Evolutionary conservation across 1,140 invertebrate genomes (phyloP), one percentile per base, ranked within the genome.

Genomic region (Scaptodrosophila lebanonensis): DNA sequence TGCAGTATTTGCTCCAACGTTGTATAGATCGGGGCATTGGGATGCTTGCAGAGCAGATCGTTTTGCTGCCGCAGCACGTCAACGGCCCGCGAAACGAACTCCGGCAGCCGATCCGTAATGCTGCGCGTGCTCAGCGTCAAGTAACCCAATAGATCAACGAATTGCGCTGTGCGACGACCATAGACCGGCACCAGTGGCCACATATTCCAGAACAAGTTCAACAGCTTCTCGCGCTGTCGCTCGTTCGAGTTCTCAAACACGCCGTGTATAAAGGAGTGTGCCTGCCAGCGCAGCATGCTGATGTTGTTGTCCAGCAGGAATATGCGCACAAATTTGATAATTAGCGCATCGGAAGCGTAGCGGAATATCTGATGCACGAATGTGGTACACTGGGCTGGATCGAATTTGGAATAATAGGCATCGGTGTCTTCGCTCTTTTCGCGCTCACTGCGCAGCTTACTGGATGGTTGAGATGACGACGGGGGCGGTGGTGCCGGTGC

Each of bases 251-350:
- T 94, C 90, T 95, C 95, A 77, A 94, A 96, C 67, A 97, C 91
- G 3, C 95, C 92, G n/a, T 95, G 89, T 12, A 96, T 89, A 2
- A 97, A 88, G 0, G 93, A 92, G 87, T 99, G 98, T 0, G 96
- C 96, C 88, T 98, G 96, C 97, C 97, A 98, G 53, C 98, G 92
- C 2, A 98, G 93, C 43, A 93, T 93, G 0, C 95, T 96, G 3
- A 94, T 93, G 85, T 98, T 98, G 0, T 96, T 97, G 87, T 98
- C 97, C 33, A 99, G 87, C 8, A 98, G 88, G 88, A 98, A 98
- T 1, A 94, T 94, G 58, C 94, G 91, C 9, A 99, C 92, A 72
- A 99, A 98, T 75, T 93, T 91, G 1, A 91, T 91, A 6, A 96
- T 86, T 5, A 94, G 83, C 11, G 90, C 89, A 50, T 90, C 89